phyloP scores from a whole-genome alignment of 2,797 vertebrate species.

The Dallia pectoralis region DNA sequence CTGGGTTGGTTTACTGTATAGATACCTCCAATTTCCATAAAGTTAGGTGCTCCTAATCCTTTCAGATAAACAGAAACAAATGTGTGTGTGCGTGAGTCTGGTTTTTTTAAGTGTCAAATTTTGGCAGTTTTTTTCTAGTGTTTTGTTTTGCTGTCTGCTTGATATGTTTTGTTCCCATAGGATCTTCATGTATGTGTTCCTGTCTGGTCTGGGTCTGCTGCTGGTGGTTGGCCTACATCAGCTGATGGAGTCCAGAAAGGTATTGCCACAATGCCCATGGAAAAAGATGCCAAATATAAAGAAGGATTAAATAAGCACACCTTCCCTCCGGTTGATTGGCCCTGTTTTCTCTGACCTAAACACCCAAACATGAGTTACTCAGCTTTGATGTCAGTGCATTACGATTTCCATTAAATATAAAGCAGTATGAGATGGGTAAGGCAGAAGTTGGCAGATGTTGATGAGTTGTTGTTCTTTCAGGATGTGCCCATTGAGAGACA shows the following conservation, averaged over 20 bases:
- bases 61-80: no score
- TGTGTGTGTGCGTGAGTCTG: no score
- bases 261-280: constrained; percentile 48
- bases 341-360: neutral
- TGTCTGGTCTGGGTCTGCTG: constrained; percentile 91
- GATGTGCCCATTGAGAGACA: neutral
- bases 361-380: neutral
- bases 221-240: constrained; percentile 92
- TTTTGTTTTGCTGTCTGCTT: neutral
- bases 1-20: no score
- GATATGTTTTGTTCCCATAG: constrained; percentile 57
- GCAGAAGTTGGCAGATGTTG: neutral
- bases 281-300: neutral
- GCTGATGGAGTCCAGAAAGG: constrained; percentile 95
- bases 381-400: neutral
- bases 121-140: no score
- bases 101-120: no score
- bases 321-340: neutral
- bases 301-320: neutral
- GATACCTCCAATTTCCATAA: no score
- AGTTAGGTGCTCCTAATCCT: no score
- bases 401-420: neutral
- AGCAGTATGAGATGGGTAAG: neutral
- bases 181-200: constrained; percentile 98
- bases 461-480: constrained; percentile 8